phyloP scores from a whole-genome alignment of 2,888 invertebrate species.

The Drosophila hawaiiensis region DNA sequence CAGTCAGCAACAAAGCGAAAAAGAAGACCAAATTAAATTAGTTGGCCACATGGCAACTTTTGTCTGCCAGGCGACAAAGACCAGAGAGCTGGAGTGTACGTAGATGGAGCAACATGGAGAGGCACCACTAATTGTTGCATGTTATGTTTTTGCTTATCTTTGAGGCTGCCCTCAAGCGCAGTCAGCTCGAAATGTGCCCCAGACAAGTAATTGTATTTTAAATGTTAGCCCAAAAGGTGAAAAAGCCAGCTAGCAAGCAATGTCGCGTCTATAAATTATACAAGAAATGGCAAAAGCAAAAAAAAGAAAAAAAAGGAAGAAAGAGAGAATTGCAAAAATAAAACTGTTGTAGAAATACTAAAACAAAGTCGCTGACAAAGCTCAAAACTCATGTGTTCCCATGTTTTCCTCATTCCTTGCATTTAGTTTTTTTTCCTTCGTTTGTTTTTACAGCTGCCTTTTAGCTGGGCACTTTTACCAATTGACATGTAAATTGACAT shows the following conservation, averaged over 20 bases:
- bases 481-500: conserved; percentile 85
- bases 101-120: conserved; percentile 18
- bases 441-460: conserved; percentile 52
- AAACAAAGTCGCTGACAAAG: conserved; percentile 69
- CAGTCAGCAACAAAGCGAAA: conserved; percentile 33
- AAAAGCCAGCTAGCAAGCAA: conserved; percentile 55
- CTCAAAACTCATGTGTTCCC: conserved; percentile 67
- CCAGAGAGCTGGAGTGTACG: background rate
- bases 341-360: conserved; percentile 33
- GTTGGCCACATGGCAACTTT: conserved; percentile 83
- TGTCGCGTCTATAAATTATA: conserved; percentile 78
- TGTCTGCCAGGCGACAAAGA: conserved; percentile 53
- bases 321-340: background rate
- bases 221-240: conserved; percentile 70
- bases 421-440: conserved; percentile 18
- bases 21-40: conserved; percentile 80
- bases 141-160: conserved; percentile 78
- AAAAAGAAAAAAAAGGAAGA: conserved; percentile 15
- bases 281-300: conserved; percentile 58
- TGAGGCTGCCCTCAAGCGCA: conserved; percentile 45
- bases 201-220: conserved; percentile 82
- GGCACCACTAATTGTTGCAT: conserved; percentile 78
- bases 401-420: conserved; percentile 12
- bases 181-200: conserved; percentile 60
- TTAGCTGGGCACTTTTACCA: conserved; percentile 58